Evolutionary conservation across 2,113 vertebrate species (phyloP), one percentile per base, ranked within the genome.

Genomic region (Columbina picui): DNA sequence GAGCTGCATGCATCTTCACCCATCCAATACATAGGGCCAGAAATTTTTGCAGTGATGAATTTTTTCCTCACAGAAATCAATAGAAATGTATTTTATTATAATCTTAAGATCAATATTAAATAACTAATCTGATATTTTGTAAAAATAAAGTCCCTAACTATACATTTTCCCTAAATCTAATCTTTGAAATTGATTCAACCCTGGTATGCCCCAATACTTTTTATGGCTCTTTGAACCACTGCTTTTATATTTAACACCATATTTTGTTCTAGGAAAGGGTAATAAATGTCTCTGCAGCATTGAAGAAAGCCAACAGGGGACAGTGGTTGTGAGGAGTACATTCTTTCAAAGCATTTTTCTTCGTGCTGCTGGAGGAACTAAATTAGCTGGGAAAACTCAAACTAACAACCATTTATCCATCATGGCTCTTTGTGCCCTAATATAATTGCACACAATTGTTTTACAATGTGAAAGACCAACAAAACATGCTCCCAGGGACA

Each of bases 31-130:
- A 79, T 12, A 73, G 87, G 81, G 53, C 27, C 67, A 67, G 71
- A 93, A 75, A 84, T 43, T 86, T 87, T 95, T 92, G 27, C 68
- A 95, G 39, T 86, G 75, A 84, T 76, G 6, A 93, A 63, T 92
- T 90, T 93, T 45, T 96, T 89, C 67, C n/a, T 45, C 69, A 60
- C 53, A 96, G 56, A 97, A 96, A 97, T 97, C 96, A 96, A 97
- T 98, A 96, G 13, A 38, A 55, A 94, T 81, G 25, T 64, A 77
- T 85, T 96, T 97, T 82, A 94, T 97, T 85, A 90, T 97, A 94
- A 97, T 97, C 83, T 95, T 94, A 89, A 87, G 86, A 97, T 98
- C 97, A 96, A 97, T 98, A 96, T 97, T 94, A 97, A 98, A 96
- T 97, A 98, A 95, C 60, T 80, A 97, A 95, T 67, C 53, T 45